Conservation (phyloP, 2,888 invertebrate species). For the Andrena minutula region DNA sequence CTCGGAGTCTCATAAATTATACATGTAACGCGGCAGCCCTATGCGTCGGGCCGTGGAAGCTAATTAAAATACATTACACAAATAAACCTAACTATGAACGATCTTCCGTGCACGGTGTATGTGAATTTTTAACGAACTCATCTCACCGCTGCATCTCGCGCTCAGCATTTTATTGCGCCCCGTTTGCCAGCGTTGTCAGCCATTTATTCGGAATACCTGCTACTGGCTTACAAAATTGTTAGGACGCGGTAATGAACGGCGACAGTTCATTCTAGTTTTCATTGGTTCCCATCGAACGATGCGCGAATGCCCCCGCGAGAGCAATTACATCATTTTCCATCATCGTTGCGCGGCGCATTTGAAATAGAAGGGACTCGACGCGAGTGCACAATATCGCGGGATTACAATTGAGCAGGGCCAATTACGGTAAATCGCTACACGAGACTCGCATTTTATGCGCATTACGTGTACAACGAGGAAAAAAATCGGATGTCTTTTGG, state of each 20-base stretch:
- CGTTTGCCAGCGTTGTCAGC: constrained; percentile 16
- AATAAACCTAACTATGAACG: constrained; percentile 29
- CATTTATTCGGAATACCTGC: neutral
- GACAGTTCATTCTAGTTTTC: neutral
- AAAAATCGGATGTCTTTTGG: neutral
- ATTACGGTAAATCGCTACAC: neutral
- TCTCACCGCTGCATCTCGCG: neutral
- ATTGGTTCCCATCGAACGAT: neutral
- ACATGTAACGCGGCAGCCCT: neutral
- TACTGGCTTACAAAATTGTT: neutral
- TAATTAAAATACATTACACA: constrained; percentile 40
- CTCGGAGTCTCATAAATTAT: constrained; percentile 24
- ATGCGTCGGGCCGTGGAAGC: neutral
- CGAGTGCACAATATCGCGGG: neutral
- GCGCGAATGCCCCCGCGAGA: neutral
- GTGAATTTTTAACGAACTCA: constrained; percentile 42
- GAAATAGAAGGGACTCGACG: neutral
- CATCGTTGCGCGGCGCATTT: neutral
- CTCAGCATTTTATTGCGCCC: neutral
- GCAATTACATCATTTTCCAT: constrained; percentile 31
- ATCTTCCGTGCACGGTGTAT: constrained; percentile 10
- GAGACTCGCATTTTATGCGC: constrained; percentile 2
- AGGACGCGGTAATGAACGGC: constrained; percentile 7
- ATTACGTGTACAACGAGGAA: neutral
- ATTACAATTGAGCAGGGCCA: constrained; percentile 3